phyloP scores from a whole-genome alignment of 2,888 invertebrate genomes.

The Glaucopsyche alexis region DNA sequence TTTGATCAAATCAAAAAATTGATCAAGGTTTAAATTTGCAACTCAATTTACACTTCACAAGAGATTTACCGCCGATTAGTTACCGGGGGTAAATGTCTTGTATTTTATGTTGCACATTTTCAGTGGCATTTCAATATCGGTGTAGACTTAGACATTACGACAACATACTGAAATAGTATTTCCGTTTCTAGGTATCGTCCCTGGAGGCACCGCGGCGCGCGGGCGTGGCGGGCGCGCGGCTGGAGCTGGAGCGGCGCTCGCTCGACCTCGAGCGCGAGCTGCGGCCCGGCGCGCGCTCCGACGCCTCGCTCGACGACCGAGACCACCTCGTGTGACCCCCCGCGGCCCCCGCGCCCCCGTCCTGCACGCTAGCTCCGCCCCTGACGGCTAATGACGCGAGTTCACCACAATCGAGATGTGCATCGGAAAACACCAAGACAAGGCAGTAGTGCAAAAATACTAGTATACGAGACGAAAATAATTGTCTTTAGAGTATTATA shows the following conservation, averaged over 20 bases:
- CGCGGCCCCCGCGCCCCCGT: constrained; percentile 30
- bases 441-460: neutral
- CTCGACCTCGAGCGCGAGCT: constrained; percentile 76
- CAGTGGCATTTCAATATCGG: too few species aligned
- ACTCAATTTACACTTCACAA: too few species aligned
- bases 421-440: neutral
- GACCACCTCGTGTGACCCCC: constrained; percentile 66
- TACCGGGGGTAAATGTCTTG: too few species aligned
- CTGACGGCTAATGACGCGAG: neutral
- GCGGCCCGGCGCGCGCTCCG: constrained; percentile 66
- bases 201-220: constrained; percentile 57
- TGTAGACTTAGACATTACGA: too few species aligned
- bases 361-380: constrained; percentile 18
- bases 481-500: too few species aligned
- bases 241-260: constrained; percentile 73
- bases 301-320: constrained; percentile 72
- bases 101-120: too few species aligned
- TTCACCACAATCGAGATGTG: constrained; percentile 14
- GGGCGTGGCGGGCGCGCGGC: constrained; percentile 52
- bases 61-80: too few species aligned
- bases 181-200: constrained; percentile 62
- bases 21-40: too few species aligned
- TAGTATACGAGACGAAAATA: too few species aligned
- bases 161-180: too few species aligned
- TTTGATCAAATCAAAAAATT: too few species aligned